Conservation (phyloP, 2,113 vertebrate genomes). For the Sander lucioperca region DNA sequence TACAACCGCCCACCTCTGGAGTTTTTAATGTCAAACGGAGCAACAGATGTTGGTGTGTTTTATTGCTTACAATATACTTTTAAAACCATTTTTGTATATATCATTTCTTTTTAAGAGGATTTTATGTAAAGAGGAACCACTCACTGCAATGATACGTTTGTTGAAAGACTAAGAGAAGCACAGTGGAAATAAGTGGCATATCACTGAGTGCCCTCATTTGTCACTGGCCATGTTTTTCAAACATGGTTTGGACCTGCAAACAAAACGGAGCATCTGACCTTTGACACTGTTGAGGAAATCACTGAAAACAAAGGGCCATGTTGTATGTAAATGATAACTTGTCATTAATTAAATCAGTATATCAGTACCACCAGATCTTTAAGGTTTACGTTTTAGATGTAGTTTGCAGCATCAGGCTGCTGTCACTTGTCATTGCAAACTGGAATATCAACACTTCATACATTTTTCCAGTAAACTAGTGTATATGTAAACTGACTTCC, state of each 20-base stretch:
- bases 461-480: conserved; percentile 4
- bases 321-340: background rate
- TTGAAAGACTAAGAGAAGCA: background rate
- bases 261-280: conserved; percentile 10
- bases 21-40: conserved; percentile 21
- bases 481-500: conserved; percentile 9
- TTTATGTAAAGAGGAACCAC: conserved; percentile 24
- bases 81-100: background rate
- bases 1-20: background rate
- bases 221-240: conserved; percentile 19
- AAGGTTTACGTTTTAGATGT: conserved; percentile 37
- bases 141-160: background rate
- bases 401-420: background rate
- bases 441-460: background rate
- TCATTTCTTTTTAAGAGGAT: background rate
- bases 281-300: conserved; percentile 31
- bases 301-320: conserved; percentile 11
- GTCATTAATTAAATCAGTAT: conserved; percentile 5
- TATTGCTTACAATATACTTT: conserved; percentile 20
- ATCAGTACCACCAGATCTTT: conserved; percentile 15
- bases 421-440: conserved; percentile 7
- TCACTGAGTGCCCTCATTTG: background rate
- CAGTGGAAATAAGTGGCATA: background rate
- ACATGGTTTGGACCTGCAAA: conserved; percentile 7
- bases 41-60: conserved; percentile 9